A percentile compares a stretch with the other conserved stretches of the same genome.
Conservation (phyloP, 2,888 invertebrate species). For the Polyommatus icarus region DNA sequence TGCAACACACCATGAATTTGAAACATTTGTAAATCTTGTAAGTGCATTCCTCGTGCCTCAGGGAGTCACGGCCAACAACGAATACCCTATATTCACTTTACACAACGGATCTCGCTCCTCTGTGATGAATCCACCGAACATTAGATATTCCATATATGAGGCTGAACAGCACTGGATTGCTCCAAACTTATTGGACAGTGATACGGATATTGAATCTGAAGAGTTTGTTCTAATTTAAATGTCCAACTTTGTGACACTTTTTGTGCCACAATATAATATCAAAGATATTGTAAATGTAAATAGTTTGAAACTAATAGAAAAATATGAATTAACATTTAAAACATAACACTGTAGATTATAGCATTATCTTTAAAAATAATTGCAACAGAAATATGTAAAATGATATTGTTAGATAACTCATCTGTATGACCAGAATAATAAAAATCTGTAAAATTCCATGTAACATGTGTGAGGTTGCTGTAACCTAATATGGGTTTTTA, state of each 20-base stretch:
- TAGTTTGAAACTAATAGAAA: constrained; percentile 4
- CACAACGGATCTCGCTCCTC: constrained; percentile 85
- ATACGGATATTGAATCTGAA: constrained; percentile 85
- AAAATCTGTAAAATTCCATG: not conserved
- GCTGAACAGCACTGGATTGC: constrained; percentile 76
- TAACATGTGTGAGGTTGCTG: not conserved
- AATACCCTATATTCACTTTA: constrained; percentile 92
- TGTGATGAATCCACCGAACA: constrained; percentile 78
- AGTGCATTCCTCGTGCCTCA: constrained; percentile 79
- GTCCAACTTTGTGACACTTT: not conserved
- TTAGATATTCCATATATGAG: constrained; percentile 77
- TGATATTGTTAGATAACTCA: not conserved
- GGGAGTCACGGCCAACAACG: constrained; percentile 73
- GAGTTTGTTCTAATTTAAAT: constrained; percentile 84
- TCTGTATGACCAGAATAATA: constrained; percentile 8
- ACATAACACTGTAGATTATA: not conserved
- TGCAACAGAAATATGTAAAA: not conserved
- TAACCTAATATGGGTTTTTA: constrained; percentile 7
- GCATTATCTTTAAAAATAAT: not conserved
- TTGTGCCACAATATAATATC: not conserved
- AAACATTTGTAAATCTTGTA: constrained; percentile 85
- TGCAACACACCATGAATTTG: constrained; percentile 86
- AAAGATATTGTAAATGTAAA: not conserved
- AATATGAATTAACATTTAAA: not conserved
- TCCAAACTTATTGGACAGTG: constrained; percentile 76